Conservation (phyloP, 2,888 invertebrate genomes). For the Mesorhabditis spiculigera region DNA sequence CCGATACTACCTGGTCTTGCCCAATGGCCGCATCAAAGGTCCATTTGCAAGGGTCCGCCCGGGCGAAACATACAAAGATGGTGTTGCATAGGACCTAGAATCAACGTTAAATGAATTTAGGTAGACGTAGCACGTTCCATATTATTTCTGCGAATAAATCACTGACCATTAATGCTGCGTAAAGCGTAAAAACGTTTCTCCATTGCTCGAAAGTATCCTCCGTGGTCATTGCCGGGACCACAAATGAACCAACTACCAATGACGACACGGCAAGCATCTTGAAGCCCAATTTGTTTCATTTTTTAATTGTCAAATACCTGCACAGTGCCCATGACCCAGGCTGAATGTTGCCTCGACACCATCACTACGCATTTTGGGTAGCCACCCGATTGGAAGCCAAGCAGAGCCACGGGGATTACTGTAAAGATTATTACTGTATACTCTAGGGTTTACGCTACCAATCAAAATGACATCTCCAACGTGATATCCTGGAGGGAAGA, state of each 20-base stretch:
- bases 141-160: not conserved
- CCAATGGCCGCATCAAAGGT: conserved; percentile 10
- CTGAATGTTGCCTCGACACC: conserved; percentile 38
- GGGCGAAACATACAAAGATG: conserved; percentile 25
- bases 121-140: not conserved
- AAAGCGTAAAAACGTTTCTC: conserved; percentile 33
- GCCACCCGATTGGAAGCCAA: conserved; percentile 47
- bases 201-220: conserved; percentile 31
- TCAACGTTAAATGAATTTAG: not conserved
- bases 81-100: conserved; percentile 22
- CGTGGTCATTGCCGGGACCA: conserved; percentile 39
- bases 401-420: conserved; percentile 35
- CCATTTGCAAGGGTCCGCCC: conserved; percentile 31
- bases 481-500: conserved; percentile 25
- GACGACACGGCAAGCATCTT: conserved; percentile 37
- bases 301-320: conserved; percentile 20
- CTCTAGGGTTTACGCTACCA: conserved; percentile 15
- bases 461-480: conserved; percentile 28
- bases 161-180: conserved; percentile 22
- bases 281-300: conserved; percentile 3
- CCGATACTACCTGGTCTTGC: not conserved
- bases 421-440: conserved; percentile 13
- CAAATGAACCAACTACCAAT: conserved; percentile 39
- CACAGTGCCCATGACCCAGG: conserved; percentile 44
- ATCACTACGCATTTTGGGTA: conserved; percentile 43